Evolutionary conservation across 1,140 invertebrate species (phyloP).

Genomic region (Eubasilissa regina): DNA sequence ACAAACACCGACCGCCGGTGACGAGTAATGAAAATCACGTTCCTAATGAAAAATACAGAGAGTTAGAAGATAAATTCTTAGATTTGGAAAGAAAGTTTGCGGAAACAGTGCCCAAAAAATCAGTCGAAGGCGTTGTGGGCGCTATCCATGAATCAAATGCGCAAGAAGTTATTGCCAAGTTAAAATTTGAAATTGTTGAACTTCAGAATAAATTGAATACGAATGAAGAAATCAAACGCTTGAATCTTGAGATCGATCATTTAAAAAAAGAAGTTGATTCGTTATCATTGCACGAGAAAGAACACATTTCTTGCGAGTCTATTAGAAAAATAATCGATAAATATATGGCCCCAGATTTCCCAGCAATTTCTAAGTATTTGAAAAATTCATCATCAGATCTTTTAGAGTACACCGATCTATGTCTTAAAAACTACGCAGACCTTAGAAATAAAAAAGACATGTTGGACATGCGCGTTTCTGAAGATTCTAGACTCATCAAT

Average conservation of each 20-base stretch:
- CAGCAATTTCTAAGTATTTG: constrained; percentile 37
- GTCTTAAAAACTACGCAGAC: constrained; percentile 66
- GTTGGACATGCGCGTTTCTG: constrained; percentile 65
- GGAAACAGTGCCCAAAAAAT: constrained; percentile 64
- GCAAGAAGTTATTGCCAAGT: constrained; percentile 70
- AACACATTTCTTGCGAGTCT: constrained; percentile 38
- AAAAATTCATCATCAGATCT: constrained; percentile 43
- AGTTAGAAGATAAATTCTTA: constrained; percentile 68
- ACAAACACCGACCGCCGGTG: constrained; percentile 6
- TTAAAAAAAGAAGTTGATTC: constrained; percentile 54
- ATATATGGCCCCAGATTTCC: constrained; percentile 62
- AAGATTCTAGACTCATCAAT: constrained; percentile 65
- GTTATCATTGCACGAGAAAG: constrained; percentile 1
- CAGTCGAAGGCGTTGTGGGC: constrained; percentile 59
- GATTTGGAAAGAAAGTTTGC: constrained; percentile 66
- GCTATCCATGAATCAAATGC: constrained; percentile 70
- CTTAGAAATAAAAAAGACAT: constrained; percentile 68
- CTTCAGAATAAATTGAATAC: constrained; percentile 68
- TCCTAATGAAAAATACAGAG: constrained; percentile 67
- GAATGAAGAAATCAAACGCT: constrained; percentile 63
- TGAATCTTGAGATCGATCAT: constrained; percentile 63
- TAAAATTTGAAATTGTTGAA: constrained; percentile 70
- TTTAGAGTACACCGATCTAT: constrained; percentile 46
- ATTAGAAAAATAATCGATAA: constrained; percentile 60
- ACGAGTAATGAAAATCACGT: constrained; percentile 56